phyloP scores from a whole-genome alignment of 2,797 vertebrate genomes.

The Bucorvus abyssinicus region DNA sequence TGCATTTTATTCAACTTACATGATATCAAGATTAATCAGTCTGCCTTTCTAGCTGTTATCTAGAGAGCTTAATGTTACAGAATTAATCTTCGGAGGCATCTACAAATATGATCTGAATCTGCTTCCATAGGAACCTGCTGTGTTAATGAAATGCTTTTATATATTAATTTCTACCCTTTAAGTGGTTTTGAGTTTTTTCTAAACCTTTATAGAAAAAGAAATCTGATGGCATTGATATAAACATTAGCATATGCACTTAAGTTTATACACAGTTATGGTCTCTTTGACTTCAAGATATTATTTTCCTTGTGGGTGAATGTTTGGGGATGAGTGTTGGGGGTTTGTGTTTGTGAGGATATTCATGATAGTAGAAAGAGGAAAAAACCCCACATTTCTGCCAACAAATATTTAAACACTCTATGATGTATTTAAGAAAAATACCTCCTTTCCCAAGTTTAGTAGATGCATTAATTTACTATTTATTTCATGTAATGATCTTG shows the following conservation, averaged over 20 bases:
- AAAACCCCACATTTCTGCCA: neutral
- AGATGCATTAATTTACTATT: slow-evolving; percentile 1
- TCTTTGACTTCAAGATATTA: neutral
- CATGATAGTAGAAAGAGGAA: neutral
- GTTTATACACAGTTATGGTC: neutral
- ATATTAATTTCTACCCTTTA: neutral
- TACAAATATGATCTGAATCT: neutral
- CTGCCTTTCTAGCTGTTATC: neutral
- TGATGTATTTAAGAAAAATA: neutral
- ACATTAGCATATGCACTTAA: neutral
- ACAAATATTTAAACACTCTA: neutral
- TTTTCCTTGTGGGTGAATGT: neutral
- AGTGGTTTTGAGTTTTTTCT: neutral
- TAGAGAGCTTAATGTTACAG: neutral
- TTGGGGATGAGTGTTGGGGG: neutral
- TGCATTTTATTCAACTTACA: neutral
- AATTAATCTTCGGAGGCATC: neutral
- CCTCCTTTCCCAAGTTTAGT: neutral
- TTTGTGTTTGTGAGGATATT: neutral
- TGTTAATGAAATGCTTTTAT: neutral
- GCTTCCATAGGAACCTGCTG: neutral
- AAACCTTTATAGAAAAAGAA: neutral
- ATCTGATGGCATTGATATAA: neutral
- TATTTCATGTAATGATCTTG: slow-evolving; percentile 34
- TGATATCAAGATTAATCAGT: neutral